phyloP scores from a whole-genome alignment of 2,888 invertebrate species.

The Tipula confusa region DNA sequence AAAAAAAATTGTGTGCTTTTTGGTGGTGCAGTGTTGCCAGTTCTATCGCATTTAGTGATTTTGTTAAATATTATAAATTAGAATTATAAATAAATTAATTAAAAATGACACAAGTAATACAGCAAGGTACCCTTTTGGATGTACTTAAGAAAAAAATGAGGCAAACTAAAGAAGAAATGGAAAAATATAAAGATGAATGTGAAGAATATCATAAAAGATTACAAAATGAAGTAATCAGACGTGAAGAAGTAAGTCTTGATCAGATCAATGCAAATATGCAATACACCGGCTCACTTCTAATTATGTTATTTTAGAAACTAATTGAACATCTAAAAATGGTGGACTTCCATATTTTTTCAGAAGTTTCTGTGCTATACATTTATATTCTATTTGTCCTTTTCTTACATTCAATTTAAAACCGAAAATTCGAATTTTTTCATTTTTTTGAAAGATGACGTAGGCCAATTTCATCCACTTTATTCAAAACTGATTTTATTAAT shows the following conservation, averaged over 20 bases:
- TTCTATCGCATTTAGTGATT: background rate
- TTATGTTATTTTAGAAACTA: background rate
- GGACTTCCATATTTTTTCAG: background rate
- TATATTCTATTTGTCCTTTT: background rate
- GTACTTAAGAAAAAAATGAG: slow-evolving; percentile 99
- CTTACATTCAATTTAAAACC: background rate
- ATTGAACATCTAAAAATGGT: background rate
- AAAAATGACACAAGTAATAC: slow-evolving; percentile 83
- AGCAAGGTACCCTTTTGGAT: slow-evolving; percentile 91
- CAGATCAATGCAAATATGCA: no score
- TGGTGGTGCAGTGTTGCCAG: slow-evolving; percentile 29
- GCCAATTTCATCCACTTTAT: background rate
- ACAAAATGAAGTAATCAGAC: slow-evolving; percentile 91
- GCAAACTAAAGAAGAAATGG: slow-evolving; percentile 98
- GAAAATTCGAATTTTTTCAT: background rate
- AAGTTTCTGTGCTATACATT: background rate
- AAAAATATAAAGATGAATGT: slow-evolving; percentile 95
- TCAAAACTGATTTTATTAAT: background rate
- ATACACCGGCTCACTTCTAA: background rate
- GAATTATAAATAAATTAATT: slow-evolving; percentile 36
- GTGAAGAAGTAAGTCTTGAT: slow-evolving; percentile 98
- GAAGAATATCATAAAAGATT: slow-evolving; percentile 93
- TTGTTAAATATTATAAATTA: background rate
- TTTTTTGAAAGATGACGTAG: background rate
- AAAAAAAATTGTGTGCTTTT: slow-evolving; percentile 28